A percentile compares a stretch with the other conserved stretches of the same genome.
Conservation (phyloP, 2,888 invertebrate genomes). For the Pristionchus arcanus region DNA sequence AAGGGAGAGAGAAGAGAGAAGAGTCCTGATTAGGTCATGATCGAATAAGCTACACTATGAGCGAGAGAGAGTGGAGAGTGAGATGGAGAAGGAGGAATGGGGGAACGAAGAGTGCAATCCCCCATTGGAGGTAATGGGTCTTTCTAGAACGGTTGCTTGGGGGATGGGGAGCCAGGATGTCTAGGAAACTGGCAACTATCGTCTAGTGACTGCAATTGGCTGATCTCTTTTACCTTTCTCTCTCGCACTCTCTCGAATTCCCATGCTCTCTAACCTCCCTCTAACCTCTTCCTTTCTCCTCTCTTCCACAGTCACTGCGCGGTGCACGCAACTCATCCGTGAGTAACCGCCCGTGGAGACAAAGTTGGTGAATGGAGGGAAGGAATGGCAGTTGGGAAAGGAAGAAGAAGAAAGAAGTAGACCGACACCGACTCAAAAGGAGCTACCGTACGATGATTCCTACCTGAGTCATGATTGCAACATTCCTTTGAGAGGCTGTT, state of each 20-base stretch:
- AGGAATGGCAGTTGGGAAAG: neutral
- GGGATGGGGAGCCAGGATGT: neutral
- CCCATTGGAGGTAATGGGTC: neutral
- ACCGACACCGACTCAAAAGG: conserved; percentile 2
- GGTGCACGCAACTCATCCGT: conserved; percentile 34
- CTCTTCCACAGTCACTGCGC: conserved; percentile 29
- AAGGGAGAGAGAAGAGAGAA: neutral
- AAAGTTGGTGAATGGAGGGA: conserved; percentile 40
- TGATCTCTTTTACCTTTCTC: neutral
- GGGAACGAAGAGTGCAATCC: neutral
- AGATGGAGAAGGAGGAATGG: neutral
- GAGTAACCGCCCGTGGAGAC: conserved; percentile 43
- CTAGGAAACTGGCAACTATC: neutral
- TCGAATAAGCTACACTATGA: conserved; percentile 26
- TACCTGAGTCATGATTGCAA: neutral
- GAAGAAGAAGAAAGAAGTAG: neutral
- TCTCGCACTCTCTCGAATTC: neutral
- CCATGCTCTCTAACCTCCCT: neutral
- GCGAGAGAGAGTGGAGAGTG: conserved; percentile 26
- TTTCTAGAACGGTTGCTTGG: neutral
- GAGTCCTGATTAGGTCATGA: conserved; percentile 38
- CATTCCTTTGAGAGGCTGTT: neutral
- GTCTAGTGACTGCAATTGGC: neutral
- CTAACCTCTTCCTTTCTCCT: neutral
- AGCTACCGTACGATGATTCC: neutral